Evolutionary conservation across 2,113 vertebrate genomes (phyloP), one percentile per base, ranked within the genome.

Genomic region (Cyanocitta stelleri): DNA sequence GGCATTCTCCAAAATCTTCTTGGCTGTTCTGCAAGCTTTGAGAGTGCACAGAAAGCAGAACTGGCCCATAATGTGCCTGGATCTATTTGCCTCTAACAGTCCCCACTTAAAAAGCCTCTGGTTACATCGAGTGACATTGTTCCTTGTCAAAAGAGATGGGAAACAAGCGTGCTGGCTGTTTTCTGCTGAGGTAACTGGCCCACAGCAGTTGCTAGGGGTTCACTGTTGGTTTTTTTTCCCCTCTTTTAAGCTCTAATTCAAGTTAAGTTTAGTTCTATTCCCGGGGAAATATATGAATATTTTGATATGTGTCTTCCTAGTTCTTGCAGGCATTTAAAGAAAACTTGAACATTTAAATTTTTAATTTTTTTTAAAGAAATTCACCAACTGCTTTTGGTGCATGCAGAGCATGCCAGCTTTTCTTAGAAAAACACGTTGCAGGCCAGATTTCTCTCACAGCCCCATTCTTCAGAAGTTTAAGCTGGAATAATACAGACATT

Each of bases 1-100:
- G 51, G 68, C 92, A 96, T 95, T 96, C 95, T 55, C 91, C 72
- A 87, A 66, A 85, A 94, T 95, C 79, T 58, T 93, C 63, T 92
- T 90, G 85, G 89, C 91, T 77, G 88, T 71, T 90, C 77, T 67
- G 72, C 74, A 71, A 94, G 90, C 58, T 96, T 87, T 61, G 83
- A 91, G 81, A 92, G 86, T 10, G 74, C 35, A 72, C 75, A n/a
- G 92, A 94, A 92, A 95, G 84, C 89, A 86, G 91, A 91, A 85
- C 87, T 78, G 89, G 87, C 33, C 61, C 0, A 1, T 48, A 46
- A 71, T 33, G 72, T 59, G 74, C 84, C 58, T 92, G 94, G 19
- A 61, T 85, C 75, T 52, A 9, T 84, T 80, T 78, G 61, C 49
- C 93, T 81, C 61, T 59, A 62, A 85, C 30, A 59, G 76, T 79